These are phyloP conservation scores for Orientallactaga bullata DNA, from an alignment of 2,113 vertebrate species.

Conservation along the genomic window DNA sequence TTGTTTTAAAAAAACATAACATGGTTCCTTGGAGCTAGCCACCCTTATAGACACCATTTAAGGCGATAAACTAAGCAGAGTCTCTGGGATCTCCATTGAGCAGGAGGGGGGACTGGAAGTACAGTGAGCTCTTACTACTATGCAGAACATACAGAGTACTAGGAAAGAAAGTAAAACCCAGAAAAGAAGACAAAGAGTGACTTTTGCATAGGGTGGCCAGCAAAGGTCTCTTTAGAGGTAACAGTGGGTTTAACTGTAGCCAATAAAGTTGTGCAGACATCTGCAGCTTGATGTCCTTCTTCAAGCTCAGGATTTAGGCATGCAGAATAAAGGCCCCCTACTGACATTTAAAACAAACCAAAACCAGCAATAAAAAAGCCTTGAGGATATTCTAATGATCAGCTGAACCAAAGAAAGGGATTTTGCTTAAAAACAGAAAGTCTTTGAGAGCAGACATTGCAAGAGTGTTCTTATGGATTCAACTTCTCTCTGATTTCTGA, in stretches of 20 bases:
- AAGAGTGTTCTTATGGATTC: too few species aligned
- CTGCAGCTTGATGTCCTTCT: not conserved
- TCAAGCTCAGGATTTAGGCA: too few species aligned
- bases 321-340: rapidly evolving
- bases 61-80: not conserved
- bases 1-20: not conserved
- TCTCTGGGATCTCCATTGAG: not conserved
- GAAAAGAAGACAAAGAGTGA: rapidly evolving
- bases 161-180: not conserved
- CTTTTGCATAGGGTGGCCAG: rapidly evolving
- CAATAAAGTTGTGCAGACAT: rapidly evolving
- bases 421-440: not conserved
- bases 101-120: too few species aligned
- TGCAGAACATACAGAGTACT: rapidly evolving
- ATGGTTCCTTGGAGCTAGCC: not conserved
- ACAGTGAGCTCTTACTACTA: not conserved
- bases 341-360: not conserved
- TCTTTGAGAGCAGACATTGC: rapidly evolving
- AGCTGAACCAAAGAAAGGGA: not conserved
- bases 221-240: not conserved
- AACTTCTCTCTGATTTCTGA: not conserved
- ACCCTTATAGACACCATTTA: not conserved
- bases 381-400: not conserved
- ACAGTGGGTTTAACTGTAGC: too few species aligned
- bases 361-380: not conserved